Evolutionary conservation across 2,113 vertebrate genomes (phyloP).

Genomic region (Anseranas semipalmata): DNA sequence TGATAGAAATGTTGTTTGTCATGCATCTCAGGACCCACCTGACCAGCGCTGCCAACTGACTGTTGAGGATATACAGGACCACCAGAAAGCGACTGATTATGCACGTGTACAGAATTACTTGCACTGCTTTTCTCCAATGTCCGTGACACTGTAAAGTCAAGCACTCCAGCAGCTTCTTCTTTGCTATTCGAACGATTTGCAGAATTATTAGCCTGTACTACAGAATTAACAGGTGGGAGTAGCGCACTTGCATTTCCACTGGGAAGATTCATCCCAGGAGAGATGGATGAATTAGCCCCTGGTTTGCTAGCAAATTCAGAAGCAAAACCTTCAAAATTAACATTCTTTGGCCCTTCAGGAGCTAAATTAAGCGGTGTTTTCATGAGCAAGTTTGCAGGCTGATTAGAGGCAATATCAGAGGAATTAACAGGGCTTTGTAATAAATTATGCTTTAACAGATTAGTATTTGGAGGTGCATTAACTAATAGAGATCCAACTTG

Average conservation of each 20-base stretch:
- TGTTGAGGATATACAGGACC: constrained; percentile 52
- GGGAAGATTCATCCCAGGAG: neutral
- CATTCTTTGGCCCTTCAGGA: constrained; percentile 71
- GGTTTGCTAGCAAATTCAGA: constrained; percentile 62
- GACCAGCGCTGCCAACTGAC: constrained; percentile 3
- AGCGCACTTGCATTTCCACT: neutral
- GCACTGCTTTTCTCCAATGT: constrained; percentile 65
- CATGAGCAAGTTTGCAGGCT: constrained; percentile 35
- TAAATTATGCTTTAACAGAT: constrained; percentile 65
- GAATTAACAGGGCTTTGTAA: constrained; percentile 58
- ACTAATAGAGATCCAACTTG: constrained; percentile 38
- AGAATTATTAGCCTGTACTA: neutral
- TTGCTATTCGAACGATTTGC: neutral
- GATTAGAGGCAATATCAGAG: constrained; percentile 58
- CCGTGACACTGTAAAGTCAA: constrained; percentile 85
- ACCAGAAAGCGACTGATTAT: constrained; percentile 26
- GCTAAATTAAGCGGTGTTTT: constrained; percentile 78
- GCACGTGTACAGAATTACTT: constrained; percentile 33
- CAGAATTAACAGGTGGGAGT: neutral
- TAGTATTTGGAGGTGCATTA: constrained; percentile 61
- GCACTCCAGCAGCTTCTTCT: constrained; percentile 66
- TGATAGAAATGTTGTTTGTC: constrained; percentile 87
- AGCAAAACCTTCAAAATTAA: constrained; percentile 48
- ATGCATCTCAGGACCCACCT: constrained; percentile 43
- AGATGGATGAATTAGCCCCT: constrained; percentile 22